Conservation (phyloP, 2,888 invertebrate genomes). For the Copidosoma aretas region DNA sequence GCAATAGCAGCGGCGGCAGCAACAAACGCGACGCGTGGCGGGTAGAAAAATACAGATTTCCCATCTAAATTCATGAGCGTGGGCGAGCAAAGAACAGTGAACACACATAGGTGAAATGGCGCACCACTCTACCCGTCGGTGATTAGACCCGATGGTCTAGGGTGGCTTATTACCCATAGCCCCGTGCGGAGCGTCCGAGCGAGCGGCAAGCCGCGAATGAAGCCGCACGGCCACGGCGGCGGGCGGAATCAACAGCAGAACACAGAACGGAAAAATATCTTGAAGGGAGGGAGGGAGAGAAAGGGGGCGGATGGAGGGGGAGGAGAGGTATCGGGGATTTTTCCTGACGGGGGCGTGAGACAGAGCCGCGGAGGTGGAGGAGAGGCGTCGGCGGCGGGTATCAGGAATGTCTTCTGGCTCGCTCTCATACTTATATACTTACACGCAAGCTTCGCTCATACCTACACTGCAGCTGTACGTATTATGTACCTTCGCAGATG, state of each 20-base stretch:
- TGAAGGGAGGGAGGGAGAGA: not conserved
- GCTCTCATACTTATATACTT: not conserved
- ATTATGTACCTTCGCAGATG: not conserved
- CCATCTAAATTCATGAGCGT: not conserved
- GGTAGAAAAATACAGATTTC: no score
- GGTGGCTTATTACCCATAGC: conserved; percentile 23
- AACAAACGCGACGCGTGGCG: no score
- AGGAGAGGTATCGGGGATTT: conserved; percentile 34
- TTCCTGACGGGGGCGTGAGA: conserved; percentile 40
- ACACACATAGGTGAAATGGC: not conserved
- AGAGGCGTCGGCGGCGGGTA: conserved; percentile 29
- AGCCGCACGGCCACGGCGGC: not conserved
- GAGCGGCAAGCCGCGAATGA: conserved; percentile 1
- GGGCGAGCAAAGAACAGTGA: not conserved
- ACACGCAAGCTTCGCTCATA: no score
- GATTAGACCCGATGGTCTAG: conserved; percentile 26
- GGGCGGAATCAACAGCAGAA: not conserved
- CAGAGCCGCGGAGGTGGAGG: conserved; percentile 4
- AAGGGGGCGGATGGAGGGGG: not conserved
- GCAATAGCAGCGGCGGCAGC: no score
- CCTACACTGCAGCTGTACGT: not conserved
- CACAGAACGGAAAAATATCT: not conserved
- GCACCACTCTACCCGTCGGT: not conserved
- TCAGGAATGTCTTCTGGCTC: conserved; percentile 28
- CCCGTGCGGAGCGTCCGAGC: not conserved